Evolutionary conservation across 92 coral and sea anemone genomes (phyloP).

Genomic region (Palythoa grandiflora): DNA sequence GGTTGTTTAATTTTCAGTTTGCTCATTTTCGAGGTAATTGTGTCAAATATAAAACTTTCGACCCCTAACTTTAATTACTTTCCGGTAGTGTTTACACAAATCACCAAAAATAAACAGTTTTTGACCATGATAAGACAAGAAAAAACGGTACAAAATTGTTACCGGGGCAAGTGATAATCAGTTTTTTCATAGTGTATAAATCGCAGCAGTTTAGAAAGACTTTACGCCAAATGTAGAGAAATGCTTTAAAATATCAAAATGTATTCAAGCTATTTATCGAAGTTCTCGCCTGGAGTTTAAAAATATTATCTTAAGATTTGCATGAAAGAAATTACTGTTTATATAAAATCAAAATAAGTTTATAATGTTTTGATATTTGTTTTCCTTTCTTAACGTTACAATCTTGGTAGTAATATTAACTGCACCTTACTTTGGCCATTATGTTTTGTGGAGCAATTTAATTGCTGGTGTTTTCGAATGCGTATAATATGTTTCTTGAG

Average conservation of each 20-base stretch:
- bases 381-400: neutral
- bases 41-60: neutral
- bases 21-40: neutral
- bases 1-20: neutral
- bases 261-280: neutral
- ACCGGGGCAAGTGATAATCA: neutral
- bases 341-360: neutral
- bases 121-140: neutral
- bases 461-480: constrained; percentile 26
- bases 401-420: neutral
- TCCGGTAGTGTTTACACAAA: neutral
- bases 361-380: neutral
- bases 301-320: neutral
- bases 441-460: neutral
- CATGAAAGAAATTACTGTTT: neutral
- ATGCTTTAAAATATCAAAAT: neutral
- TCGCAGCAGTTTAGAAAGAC: neutral
- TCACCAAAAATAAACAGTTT: neutral
- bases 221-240: neutral
- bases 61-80: neutral
- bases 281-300: neutral
- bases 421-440: neutral
- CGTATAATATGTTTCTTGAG: constrained; percentile 5
- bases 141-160: neutral
- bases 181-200: neutral